phyloP scores from a whole-genome alignment of 1,140 invertebrate species.

The Drosophila pruinosa region DNA sequence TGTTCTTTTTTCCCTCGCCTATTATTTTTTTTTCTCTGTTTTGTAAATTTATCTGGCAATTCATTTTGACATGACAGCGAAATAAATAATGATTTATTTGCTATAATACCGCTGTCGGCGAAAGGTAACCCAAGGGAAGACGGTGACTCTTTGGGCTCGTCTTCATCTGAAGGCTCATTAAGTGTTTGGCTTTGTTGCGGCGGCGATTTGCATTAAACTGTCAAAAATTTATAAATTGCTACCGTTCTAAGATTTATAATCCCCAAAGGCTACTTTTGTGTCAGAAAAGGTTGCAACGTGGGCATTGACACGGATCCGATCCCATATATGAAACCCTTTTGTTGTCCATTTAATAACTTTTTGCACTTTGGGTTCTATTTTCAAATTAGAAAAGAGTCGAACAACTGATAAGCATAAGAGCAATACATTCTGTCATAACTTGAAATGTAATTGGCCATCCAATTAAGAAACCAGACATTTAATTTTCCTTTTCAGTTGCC shows the following conservation, averaged over 20 bases:
- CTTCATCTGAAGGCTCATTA: constrained; percentile 51
- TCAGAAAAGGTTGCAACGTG: constrained; percentile 14
- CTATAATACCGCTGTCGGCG: constrained; percentile 25
- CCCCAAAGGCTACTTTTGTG: background rate
- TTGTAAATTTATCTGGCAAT: constrained; percentile 43
- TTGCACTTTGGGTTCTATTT: background rate
- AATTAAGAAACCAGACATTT: constrained; percentile 68
- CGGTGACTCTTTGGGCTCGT: background rate
- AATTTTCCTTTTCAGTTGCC: constrained; percentile 55
- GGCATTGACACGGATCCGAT: constrained; percentile 5
- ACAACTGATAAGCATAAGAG: background rate
- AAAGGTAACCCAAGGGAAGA: constrained; percentile 24
- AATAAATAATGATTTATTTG: constrained; percentile 79
- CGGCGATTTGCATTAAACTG: constrained; percentile 59
- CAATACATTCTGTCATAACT: constrained; percentile 2
- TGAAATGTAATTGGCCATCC: constrained; percentile 42
- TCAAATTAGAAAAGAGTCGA: background rate
- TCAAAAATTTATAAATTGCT: constrained; percentile 74
- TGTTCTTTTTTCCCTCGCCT: background rate
- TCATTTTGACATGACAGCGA: constrained; percentile 60
- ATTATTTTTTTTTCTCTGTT: background rate
- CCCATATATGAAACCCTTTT: background rate
- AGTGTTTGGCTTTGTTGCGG: constrained; percentile 37
- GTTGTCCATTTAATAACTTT: background rate
- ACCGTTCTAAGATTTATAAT: constrained; percentile 62